Evolutionary conservation across 2,797 vertebrate species (phyloP), one percentile per base, ranked within the genome.

Genomic region (Sebastes kiyomatsui): DNA sequence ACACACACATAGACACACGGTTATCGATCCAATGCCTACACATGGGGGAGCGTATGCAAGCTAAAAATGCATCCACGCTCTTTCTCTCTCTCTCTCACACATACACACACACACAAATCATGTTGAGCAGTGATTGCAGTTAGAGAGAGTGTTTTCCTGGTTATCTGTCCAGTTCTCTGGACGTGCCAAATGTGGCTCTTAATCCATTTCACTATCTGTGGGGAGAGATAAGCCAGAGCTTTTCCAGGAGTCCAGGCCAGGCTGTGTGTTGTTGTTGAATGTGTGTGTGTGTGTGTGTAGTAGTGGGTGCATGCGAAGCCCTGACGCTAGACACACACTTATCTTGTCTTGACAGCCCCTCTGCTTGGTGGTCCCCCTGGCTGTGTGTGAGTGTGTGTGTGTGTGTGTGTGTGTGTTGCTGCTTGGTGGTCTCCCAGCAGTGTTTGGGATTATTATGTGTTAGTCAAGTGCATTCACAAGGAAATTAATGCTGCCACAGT

Each of bases 181-280:
- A 87, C 86, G 85, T 94, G 93, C 93, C 94, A 94, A 93, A 95
- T 94, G 94, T 90, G 83, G 89, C 93, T 93, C 90, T 94, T 95
- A 96, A 96, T 96, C 94, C 94, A 94, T 94, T 95, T 93, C 94
- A 93, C 95, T 94, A 93, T 94, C 94, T 96, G 95, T 90, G 89
- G 92, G 88, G 90, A 88, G 89, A 92, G 95, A 96, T 96, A 96
- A 96, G 95, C 89, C 87, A 82, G 85, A 91, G 90, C 92, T 93
- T 92, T 93, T 92, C 87, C 91, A 94, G 85, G 89, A 93, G 93
- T 93, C 89, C 83, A 77, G 90, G 87, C 90, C 88, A 91, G 86
- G 66, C 79, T 90, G 84, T 86, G 79, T 90, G 89, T 86, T 80
- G 77, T 84, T 93, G 83, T 88, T 76, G 56, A 11, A 30, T 38